Conservation (phyloP, 92 coral and sea anemone species). For the Parazoanthus atlanticus region DNA sequence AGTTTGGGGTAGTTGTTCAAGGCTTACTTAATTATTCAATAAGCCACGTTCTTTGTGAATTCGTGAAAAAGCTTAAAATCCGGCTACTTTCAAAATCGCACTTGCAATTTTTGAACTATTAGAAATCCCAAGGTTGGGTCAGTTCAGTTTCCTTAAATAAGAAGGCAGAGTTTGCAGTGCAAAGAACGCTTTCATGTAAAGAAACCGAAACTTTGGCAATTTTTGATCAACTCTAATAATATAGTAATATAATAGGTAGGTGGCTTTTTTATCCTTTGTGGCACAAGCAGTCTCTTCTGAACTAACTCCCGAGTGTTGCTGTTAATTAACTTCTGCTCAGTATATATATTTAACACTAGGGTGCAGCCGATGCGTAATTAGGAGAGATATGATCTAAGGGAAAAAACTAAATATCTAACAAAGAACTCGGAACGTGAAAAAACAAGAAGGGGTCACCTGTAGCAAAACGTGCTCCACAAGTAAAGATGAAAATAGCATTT, state of each 20-base stretch:
- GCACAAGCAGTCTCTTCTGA: neutral
- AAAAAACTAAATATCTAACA: neutral
- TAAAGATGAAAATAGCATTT: slow-evolving; percentile 14
- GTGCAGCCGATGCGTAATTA: neutral
- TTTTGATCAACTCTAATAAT: neutral
- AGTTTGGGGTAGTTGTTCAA: neutral
- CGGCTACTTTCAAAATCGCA: neutral
- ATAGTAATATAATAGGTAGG: too few species aligned
- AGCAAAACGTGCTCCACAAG: slow-evolving; percentile 1
- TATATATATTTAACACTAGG: too few species aligned
- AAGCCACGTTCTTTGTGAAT: neutral
- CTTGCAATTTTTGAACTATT: neutral
- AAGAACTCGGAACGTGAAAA: neutral
- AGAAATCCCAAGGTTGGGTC: neutral
- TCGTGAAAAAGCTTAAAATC: neutral
- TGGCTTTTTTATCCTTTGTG: too few species aligned
- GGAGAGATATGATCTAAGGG: neutral
- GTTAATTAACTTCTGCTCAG: neutral
- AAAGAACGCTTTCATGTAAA: neutral
- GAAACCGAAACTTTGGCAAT: neutral
- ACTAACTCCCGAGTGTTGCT: neutral
- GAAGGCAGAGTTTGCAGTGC: neutral
- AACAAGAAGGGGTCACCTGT: slow-evolving; percentile 26
- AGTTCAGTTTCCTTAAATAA: too few species aligned
- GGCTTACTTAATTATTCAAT: slow-evolving; percentile 7